Conservation (phyloP, 1,140 invertebrate species). For the Theocolax elegans region DNA sequence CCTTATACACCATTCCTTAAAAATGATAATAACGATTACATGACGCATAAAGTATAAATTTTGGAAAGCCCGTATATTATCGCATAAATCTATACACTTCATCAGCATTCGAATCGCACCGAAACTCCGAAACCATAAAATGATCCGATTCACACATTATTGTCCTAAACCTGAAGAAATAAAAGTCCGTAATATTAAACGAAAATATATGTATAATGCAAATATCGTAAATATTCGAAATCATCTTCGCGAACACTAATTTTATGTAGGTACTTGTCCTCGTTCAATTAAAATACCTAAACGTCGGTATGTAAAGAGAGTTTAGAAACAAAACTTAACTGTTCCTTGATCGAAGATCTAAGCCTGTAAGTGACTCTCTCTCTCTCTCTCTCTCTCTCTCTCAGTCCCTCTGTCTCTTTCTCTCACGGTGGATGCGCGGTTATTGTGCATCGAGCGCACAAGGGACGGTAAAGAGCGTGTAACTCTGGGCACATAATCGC, state of each 20-base stretch:
- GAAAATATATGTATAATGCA: neutral
- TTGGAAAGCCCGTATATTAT: no score
- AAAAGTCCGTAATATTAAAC: neutral
- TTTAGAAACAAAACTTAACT: conserved; percentile 39
- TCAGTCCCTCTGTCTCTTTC: neutral
- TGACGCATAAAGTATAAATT: no score
- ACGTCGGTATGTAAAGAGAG: conserved; percentile 7
- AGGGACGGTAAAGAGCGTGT: conserved; percentile 42
- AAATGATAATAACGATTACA: no score
- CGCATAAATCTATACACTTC: no score
- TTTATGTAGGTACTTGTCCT: neutral
- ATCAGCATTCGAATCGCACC: no score
- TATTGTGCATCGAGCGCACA: neutral
- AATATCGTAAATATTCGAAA: conserved; percentile 36
- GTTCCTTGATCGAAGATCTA: conserved; percentile 15
- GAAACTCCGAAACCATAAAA: no score
- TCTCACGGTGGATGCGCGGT: no score
- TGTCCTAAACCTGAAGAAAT: neutral
- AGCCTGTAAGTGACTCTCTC: neutral
- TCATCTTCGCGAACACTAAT: neutral
- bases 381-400: neutral
- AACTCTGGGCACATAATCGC: conserved; percentile 47
- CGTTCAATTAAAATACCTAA: conserved; percentile 39
- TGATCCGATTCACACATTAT: neutral
- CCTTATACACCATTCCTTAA: no score